These are phyloP conservation scores for Genyomyrus donnyi DNA, from an alignment of 2,113 vertebrate genomes.

Conservation along the genomic window DNA sequence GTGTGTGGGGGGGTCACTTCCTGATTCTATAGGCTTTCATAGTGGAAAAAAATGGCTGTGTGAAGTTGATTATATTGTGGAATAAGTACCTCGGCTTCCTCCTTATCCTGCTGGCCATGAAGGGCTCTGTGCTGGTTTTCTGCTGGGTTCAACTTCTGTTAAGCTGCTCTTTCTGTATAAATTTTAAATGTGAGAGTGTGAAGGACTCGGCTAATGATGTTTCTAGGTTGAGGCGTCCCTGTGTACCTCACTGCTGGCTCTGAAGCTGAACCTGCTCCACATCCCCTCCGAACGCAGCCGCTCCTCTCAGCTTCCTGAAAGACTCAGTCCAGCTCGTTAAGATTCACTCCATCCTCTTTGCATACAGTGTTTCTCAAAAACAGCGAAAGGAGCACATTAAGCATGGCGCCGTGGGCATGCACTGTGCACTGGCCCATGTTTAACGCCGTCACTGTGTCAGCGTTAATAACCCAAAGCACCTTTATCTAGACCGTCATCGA, in stretches of 20 bases:
- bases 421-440: neutral
- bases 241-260: conserved; percentile 36
- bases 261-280: neutral
- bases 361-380: neutral
- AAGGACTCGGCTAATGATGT: neutral
- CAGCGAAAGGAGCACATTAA: neutral
- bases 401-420: neutral
- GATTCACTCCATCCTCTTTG: neutral
- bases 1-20: neutral
- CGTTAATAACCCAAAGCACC: neutral
- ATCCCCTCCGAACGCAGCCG: neutral
- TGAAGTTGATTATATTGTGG: neutral
- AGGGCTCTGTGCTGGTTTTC: neutral
- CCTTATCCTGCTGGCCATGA: neutral
- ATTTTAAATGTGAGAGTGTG: neutral
- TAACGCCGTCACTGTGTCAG: neutral
- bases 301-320: neutral
- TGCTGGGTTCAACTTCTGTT: neutral
- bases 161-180: neutral
- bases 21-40: neutral
- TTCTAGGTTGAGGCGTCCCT: conserved; percentile 44
- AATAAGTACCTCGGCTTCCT: neutral
- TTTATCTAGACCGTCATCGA: neutral
- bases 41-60: neutral
- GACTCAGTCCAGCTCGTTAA: neutral